Evolutionary conservation across 64 coral and sea anemone species (phyloP).

Genomic region (Stylophora pistillata): DNA sequence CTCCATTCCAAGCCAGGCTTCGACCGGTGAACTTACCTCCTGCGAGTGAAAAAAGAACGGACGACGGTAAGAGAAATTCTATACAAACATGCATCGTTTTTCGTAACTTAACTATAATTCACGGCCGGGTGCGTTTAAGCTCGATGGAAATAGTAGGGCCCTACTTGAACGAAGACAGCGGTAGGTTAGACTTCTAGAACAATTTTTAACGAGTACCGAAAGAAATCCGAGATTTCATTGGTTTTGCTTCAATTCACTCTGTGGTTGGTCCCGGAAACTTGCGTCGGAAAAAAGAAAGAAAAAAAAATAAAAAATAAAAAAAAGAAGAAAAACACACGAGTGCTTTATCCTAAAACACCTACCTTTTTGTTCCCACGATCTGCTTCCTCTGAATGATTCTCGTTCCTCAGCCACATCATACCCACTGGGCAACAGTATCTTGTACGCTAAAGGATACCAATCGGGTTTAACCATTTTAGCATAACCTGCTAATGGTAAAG

Average conservation of each 20-base stretch:
- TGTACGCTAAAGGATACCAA: constrained; percentile 64
- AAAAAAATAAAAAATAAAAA: neutral
- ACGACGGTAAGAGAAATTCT: neutral
- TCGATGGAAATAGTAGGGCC: too few relatives aligned
- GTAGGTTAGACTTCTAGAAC: too few relatives aligned
- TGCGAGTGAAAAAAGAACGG: constrained; percentile 20
- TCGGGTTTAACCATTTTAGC: constrained; percentile 15
- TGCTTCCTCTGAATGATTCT: neutral
- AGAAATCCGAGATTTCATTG: too few relatives aligned
- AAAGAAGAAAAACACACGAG: too few relatives aligned
- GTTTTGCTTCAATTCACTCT: too few relatives aligned
- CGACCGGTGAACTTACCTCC: constrained; percentile 12
- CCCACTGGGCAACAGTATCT: constrained; percentile 37
- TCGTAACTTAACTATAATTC: too few relatives aligned
- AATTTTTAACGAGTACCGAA: too few relatives aligned
- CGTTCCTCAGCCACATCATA: neutral
- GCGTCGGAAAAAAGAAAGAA: neutral
- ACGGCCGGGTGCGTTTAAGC: too few relatives aligned
- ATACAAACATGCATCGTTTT: neutral
- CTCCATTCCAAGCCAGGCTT: constrained; percentile 59
- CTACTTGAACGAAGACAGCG: too few relatives aligned
- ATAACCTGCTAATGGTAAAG: constrained; percentile 42
- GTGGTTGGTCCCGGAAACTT: neutral
- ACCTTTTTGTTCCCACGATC: constrained; percentile 47
- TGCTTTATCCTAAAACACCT: neutral